Evolutionary conservation across 2,113 vertebrate species (phyloP), one percentile per base, ranked within the genome.

Genomic region (Catagonus wagneri): DNA sequence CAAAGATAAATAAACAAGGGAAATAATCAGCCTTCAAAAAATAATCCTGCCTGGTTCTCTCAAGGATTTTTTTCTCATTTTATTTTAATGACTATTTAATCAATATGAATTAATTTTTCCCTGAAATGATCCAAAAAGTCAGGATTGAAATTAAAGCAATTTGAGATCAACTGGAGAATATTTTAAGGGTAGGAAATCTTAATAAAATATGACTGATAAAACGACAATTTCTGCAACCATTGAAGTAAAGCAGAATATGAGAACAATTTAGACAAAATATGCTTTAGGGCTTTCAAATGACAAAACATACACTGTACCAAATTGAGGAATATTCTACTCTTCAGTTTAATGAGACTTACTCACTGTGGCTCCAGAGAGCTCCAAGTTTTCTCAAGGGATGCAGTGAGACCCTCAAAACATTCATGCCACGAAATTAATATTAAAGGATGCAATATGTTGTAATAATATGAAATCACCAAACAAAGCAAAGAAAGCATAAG

Each of bases 51-150:
- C 58, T 72, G 25, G 19, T 94, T 94, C 95, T 96, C 95, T 80
- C 78, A 96, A 97, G 94, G 90, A 96, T 95, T 95, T 89, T 95
- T 96, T 98, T 93, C 94, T 97, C 86, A 68, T 96, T 97, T 97
- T 96, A 86, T 60, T 95, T 97, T 97, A 97, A 98, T 96, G 93
- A 97, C 81, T 96, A 76, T 85, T 97, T 97, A 96, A 97, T 97
- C 96, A 95, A 97, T 74, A 89, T 89, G 69, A 93, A 97, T 97
- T 98, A 94, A 97, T 96, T 97, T 97, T 92, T 96, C 63, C 32
- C 81, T 86, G 54, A 90, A 96, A 96, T 89, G 44, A 58, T 94
- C 23, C 65, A 94, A 97, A 96, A 96, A 97, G 63, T 94, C 72
- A 96, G 85, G 56, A 95, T 76, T 94, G 44, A 96, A 97, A 96